Evolutionary conservation across 2,888 invertebrate genomes (phyloP).

Genomic region (Phlogophora meticulosa): DNA sequence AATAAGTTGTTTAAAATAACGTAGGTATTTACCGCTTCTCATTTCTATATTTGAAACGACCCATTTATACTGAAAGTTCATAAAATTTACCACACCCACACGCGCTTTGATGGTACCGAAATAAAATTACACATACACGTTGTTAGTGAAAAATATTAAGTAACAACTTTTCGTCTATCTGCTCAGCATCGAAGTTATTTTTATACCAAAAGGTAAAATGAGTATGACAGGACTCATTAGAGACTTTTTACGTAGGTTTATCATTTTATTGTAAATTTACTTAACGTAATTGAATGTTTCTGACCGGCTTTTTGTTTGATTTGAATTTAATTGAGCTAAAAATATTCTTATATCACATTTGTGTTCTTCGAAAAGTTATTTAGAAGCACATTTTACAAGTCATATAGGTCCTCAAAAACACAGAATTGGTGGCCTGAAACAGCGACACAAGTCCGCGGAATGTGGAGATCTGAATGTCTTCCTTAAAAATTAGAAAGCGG

Average conservation of each 20-base stretch:
- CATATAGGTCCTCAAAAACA: too few relatives aligned
- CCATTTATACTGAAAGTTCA: neutral
- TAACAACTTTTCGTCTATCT: neutral
- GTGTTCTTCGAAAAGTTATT: too few relatives aligned
- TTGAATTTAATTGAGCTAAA: neutral
- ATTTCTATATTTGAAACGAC: slow-evolving; percentile 2
- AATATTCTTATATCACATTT: neutral
- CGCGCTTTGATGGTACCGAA: neutral
- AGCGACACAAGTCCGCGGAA: too few relatives aligned
- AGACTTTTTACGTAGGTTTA: slow-evolving; percentile 1
- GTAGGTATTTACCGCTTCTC: neutral
- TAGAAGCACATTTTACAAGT: too few relatives aligned
- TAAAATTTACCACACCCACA: neutral
- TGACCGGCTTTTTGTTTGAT: neutral
- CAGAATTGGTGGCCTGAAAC: too few relatives aligned
- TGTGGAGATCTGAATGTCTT: too few relatives aligned
- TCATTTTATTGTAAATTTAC: neutral
- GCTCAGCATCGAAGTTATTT: slow-evolving; percentile 15
- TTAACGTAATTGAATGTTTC: slow-evolving; percentile 1
- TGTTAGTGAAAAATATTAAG: slow-evolving; percentile 13
- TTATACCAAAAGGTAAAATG: slow-evolving; percentile 2
- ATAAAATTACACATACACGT: neutral
- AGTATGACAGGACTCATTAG: neutral
- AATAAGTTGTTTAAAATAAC: slow-evolving; percentile 9
- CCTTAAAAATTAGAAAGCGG: too few relatives aligned